A percentile compares a stretch with the other conserved stretches of the same genome.
These are phyloP conservation scores for Formica aserva DNA, from an alignment of 2,888 invertebrate species.

Conservation along the genomic window DNA sequence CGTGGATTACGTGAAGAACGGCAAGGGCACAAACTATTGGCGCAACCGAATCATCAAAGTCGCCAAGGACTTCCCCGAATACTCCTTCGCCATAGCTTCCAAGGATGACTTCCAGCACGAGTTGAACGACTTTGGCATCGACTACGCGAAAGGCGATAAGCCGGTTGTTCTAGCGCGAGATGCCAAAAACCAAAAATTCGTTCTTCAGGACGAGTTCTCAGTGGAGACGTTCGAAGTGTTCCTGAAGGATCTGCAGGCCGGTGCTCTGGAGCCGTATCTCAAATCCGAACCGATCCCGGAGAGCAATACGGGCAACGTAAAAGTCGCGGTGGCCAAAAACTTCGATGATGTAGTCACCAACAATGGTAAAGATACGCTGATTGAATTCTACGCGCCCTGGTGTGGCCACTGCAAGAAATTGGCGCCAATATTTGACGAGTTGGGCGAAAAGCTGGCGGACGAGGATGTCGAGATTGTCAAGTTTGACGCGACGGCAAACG, in stretches of 20 bases:
- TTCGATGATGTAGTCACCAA: constrained; percentile 97
- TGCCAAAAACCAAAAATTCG: constrained; percentile 94
- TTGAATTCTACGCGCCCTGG: constrained; percentile 99
- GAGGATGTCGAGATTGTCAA: constrained; percentile 98
- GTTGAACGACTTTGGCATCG: constrained; percentile 96
- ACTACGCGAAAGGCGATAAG: constrained; percentile 94
- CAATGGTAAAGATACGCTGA: constrained; percentile 95
- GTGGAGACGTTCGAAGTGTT: constrained; percentile 94
- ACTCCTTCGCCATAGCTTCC: constrained; percentile 96
- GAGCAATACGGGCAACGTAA: constrained; percentile 93
- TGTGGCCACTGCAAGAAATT: constrained; percentile 99
- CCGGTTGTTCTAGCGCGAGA: constrained; percentile 95
- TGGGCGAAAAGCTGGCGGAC: constrained; percentile 94
- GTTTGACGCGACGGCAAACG: constrained; percentile 99
- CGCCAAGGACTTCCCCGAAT: constrained; percentile 90
- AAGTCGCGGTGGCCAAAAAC: constrained; percentile 98
- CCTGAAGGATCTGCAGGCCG: constrained; percentile 93
- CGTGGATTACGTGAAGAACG: constrained; percentile 98
- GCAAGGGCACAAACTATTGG: constrained; percentile 99
- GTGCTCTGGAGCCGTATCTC: constrained; percentile 95
- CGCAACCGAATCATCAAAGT: constrained; percentile 98
- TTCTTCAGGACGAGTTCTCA: constrained; percentile 96
- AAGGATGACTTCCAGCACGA: constrained; percentile 98
- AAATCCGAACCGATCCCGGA: constrained; percentile 98
- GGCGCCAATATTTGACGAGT: constrained; percentile 96